A percentile compares a stretch with the other conserved stretches of the same genome.
These are phyloP conservation scores for Oenanthe oenanthe DNA, from an alignment of 2,113 vertebrate genomes.

Conservation along the genomic window DNA sequence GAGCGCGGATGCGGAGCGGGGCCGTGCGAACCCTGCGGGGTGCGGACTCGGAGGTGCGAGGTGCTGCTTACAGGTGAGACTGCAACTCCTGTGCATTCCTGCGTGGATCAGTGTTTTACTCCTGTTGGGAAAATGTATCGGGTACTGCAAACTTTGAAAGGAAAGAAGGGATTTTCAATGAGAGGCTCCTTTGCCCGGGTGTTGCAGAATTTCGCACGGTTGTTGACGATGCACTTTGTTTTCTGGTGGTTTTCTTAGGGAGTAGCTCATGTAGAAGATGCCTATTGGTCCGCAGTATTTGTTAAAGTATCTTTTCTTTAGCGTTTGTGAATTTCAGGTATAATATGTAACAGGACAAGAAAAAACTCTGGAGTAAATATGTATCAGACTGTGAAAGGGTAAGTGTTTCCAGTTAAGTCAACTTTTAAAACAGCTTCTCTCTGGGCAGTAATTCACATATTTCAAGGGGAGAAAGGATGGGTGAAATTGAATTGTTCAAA, in stretches of 20 bases:
- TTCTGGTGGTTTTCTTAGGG: background rate
- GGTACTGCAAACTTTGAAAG: slow-evolving; percentile 1
- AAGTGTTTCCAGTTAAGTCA: background rate
- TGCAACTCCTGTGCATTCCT: background rate
- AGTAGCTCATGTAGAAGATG: background rate
- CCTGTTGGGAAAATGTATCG: background rate
- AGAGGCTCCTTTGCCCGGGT: background rate
- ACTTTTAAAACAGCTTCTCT: slow-evolving; percentile 14
- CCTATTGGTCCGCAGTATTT: background rate
- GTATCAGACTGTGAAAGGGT: background rate
- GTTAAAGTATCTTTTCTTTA: background rate
- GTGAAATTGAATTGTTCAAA: slow-evolving; percentile 49
- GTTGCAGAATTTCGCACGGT: background rate
- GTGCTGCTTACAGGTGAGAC: background rate
- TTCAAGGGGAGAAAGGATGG: slow-evolving; percentile 29
- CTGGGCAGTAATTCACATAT: background rate
- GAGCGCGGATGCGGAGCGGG: too few species aligned
- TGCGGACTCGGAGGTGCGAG: background rate
- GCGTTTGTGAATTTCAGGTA: background rate
- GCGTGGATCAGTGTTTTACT: rapidly evolving
- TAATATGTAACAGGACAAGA: background rate
- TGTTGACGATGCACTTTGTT: background rate
- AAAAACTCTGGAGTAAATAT: background rate
- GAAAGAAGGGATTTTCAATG: background rate
- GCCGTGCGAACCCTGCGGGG: background rate